Base-by-base conservation (phyloP, 2,113 vertebrate species). In the Acrocephalus kingi region DNA sequence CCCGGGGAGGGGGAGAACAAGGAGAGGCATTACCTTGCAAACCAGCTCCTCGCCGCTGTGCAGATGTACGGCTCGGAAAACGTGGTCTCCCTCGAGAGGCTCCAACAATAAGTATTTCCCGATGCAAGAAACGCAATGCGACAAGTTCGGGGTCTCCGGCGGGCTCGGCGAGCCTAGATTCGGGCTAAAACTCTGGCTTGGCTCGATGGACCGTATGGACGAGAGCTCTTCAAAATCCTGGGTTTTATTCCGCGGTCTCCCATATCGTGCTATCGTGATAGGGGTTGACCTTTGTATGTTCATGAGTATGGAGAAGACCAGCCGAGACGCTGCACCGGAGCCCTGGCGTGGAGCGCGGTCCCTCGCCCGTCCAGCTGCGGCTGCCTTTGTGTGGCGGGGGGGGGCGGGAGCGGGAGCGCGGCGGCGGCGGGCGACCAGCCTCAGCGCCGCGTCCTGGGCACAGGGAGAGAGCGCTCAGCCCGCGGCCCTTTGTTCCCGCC, bases 211-310 rank as follows among this genome's bases (percentile, higher is more conserved):
- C 98, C 99, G 99, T 95, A 99, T 89, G 93, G 99, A 99, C 97
- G 99, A 99, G 86, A 99, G 96, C 90, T 99, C 99, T 92, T 99
- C 99, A 85, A 99, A 99, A 98, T 99, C 99, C 98, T 99, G 99
- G 97, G 98, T 98, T 99, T 99, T 99, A 98, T 99, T 99, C 98
- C 99, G 98, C 97, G 99, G 98, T 98, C 99, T 98, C 98, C 99
- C 99, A 99, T 99, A 99, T 95, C 99, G 99, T 97, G 99, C 98
- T 98, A 99, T 99, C 97, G 98, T 98, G 98, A 99, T 99, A 96
- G 99, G 99, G 98, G 98, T 99, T 96, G 99, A 99, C 98, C 99
- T 99, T 98, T 99, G 99, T 99, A 99, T 99, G 99, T 99, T 99
- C 99, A 99, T 99, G 98, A 98, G 99, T 99, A 98, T 99, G 96